Percentiles rank a stretch among this genome's conserved stretches.
phyloP scores from a whole-genome alignment of 2,888 invertebrate species.

The Caenorhabditis sp. region DNA sequence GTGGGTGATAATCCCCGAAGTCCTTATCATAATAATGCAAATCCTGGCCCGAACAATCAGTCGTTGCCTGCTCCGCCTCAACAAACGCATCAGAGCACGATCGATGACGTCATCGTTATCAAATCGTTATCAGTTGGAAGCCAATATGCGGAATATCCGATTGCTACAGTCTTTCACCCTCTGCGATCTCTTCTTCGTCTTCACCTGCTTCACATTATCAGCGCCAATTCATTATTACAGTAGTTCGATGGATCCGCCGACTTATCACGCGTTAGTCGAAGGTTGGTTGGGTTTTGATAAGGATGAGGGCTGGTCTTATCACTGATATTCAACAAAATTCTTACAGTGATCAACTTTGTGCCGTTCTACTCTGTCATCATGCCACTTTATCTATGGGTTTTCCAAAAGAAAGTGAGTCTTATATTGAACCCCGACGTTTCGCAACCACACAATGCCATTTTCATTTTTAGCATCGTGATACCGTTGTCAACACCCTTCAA shows the following conservation, averaged over 20 bases:
- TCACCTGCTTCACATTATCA: slow-evolving; percentile 56
- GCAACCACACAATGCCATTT: background rate
- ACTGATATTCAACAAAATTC: too few relatives aligned
- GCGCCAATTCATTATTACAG: slow-evolving; percentile 54
- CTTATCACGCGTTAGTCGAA: slow-evolving; percentile 58
- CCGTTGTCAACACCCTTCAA: slow-evolving; percentile 45
- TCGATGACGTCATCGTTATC: slow-evolving; percentile 32
- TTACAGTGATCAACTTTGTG: slow-evolving; percentile 53
- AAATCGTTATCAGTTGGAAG: slow-evolving; percentile 53
- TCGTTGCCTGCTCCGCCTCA: slow-evolving; percentile 28
- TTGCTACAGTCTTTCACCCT: slow-evolving; percentile 48
- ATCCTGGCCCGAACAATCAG: slow-evolving; percentile 36
- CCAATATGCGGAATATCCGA: slow-evolving; percentile 56
- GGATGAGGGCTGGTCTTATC: background rate
- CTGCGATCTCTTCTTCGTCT: slow-evolving; percentile 52
- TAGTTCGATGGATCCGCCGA: slow-evolving; percentile 37
- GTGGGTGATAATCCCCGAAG: slow-evolving; percentile 57
- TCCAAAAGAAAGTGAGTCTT: slow-evolving; percentile 40
- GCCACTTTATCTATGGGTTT: slow-evolving; percentile 57
- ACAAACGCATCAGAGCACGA: slow-evolving; percentile 45
- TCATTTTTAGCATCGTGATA: slow-evolving; percentile 49
- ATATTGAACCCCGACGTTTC: too few relatives aligned
- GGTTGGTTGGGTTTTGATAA: slow-evolving; percentile 4
- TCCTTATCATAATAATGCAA: slow-evolving; percentile 46
- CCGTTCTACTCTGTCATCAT: slow-evolving; percentile 55